phyloP scores from a whole-genome alignment of 2,113 vertebrate genomes.

The Elephantulus edwardii region DNA sequence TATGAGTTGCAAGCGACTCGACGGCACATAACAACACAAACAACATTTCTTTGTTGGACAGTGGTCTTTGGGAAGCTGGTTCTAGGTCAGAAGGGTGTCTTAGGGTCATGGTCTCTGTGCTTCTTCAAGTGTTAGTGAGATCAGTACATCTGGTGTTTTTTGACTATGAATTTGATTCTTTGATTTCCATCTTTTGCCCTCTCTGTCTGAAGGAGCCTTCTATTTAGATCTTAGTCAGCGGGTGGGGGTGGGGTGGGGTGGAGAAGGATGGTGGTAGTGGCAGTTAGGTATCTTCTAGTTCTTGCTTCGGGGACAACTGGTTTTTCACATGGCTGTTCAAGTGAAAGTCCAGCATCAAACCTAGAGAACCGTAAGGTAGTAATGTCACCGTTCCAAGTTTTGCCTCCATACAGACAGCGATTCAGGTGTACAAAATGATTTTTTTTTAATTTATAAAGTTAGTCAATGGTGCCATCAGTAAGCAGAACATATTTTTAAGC shows the following conservation, averaged over 20 bases:
- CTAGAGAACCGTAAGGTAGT: not conserved
- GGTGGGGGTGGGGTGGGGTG: too few species aligned
- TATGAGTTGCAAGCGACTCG: too few species aligned
- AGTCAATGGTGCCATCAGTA: not conserved
- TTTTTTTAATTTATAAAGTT: constrained; percentile 9
- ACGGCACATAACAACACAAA: too few species aligned
- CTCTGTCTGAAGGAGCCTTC: not conserved
- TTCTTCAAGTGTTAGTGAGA: not conserved
- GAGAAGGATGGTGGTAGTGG: not conserved
- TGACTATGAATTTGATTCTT: not conserved
- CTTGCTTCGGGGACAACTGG: not conserved
- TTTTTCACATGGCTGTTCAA: not conserved
- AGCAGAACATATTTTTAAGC: not conserved
- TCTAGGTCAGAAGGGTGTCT: not conserved
- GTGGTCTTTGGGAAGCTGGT: too few species aligned
- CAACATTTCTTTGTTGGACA: not conserved
- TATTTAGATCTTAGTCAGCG: not conserved
- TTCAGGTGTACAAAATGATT: constrained; percentile 43
- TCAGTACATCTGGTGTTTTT: not conserved
- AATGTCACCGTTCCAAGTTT: rapidly evolving
- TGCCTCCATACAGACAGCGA: not conserved
- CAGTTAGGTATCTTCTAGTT: not conserved
- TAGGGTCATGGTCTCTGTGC: not conserved
- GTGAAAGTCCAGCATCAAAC: rapidly evolving
- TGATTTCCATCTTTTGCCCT: not conserved